phyloP scores from a whole-genome alignment of 23 tunicate genomes.

The Diplosoma virens region DNA sequence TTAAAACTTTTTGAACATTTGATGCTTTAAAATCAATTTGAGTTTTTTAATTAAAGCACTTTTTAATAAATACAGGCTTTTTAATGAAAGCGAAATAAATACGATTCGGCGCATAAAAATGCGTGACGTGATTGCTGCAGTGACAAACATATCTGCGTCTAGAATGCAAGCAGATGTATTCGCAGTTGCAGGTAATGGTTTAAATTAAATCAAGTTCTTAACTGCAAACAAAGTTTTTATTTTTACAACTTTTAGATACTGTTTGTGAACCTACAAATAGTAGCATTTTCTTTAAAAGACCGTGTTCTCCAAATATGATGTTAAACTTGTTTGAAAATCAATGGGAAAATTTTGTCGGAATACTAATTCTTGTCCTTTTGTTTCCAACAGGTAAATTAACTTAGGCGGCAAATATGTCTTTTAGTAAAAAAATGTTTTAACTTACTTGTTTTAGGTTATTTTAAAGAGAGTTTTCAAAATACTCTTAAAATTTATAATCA shows the following conservation, averaged over 20 bases:
- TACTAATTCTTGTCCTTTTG: slow-evolving; percentile 52
- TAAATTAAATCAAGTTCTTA: no score
- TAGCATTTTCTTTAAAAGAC: neutral
- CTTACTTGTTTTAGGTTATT: neutral
- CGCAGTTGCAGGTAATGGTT: slow-evolving; percentile 37
- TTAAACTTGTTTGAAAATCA: slow-evolving; percentile 58
- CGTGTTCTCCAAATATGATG: slow-evolving; percentile 67
- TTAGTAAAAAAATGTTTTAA: neutral
- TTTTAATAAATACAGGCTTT: no score
- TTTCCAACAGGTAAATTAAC: slow-evolving; percentile 53
- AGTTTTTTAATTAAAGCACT: no score
- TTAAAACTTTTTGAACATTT: no score
- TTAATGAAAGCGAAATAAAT: slow-evolving; percentile 37
- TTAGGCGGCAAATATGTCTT: no score
- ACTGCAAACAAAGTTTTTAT: no score
- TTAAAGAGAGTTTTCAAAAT: no score
- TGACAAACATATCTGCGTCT: slow-evolving; percentile 29
- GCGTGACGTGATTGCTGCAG: slow-evolving; percentile 57
- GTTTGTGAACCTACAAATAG: neutral
- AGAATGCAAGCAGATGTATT: slow-evolving; percentile 62
- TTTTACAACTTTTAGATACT: neutral
- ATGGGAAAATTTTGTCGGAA: slow-evolving; percentile 60
- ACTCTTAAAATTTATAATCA: no score
- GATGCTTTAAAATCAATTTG: no score
- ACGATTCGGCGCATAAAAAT: slow-evolving; percentile 59